A percentile compares a stretch with the other conserved stretches of the same genome.
Evolutionary conservation across 2,113 vertebrate genomes (phyloP).

Genomic region (Lampris incognitus): DNA sequence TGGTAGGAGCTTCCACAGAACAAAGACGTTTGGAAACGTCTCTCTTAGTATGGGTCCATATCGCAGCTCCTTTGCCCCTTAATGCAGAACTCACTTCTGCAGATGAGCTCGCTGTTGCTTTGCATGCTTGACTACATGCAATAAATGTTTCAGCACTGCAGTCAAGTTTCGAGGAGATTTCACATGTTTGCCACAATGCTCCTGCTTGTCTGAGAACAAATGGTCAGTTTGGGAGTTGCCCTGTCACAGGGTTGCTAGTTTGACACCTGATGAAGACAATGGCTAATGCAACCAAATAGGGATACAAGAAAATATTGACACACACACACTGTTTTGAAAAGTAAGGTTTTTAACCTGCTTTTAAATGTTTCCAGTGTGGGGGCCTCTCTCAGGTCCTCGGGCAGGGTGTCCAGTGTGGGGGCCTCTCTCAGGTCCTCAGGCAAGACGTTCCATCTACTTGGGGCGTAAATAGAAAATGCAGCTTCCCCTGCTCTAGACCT

Average conservation of each 20-base stretch:
- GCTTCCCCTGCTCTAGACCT: too few relatives aligned
- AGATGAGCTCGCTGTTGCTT: background rate
- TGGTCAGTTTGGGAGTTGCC: background rate
- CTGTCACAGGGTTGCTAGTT: background rate
- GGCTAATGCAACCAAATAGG: too few relatives aligned
- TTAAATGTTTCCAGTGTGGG: too few relatives aligned
- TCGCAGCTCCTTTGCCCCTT: background rate
- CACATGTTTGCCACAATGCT: background rate
- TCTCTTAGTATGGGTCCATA: constrained; percentile 18
- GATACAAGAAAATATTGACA: too few relatives aligned
- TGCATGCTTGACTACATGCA: background rate
- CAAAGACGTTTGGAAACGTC: constrained; percentile 42
- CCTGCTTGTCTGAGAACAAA: background rate
- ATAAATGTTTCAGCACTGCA: background rate
- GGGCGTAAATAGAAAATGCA: too few relatives aligned
- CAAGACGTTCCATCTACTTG: too few relatives aligned
- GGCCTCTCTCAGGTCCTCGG: too few relatives aligned
- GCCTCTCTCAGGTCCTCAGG: too few relatives aligned
- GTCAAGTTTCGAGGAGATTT: background rate
- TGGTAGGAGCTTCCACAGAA: constrained; percentile 28
- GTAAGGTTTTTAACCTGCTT: too few relatives aligned
- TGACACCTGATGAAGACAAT: background rate
- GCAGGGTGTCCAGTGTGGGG: too few relatives aligned
- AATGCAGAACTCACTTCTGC: constrained; percentile 6
- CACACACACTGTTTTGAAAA: too few relatives aligned